Base-by-base conservation (phyloP, 2,888 invertebrate genomes). In the Bruchidius siliquastri region DNA sequence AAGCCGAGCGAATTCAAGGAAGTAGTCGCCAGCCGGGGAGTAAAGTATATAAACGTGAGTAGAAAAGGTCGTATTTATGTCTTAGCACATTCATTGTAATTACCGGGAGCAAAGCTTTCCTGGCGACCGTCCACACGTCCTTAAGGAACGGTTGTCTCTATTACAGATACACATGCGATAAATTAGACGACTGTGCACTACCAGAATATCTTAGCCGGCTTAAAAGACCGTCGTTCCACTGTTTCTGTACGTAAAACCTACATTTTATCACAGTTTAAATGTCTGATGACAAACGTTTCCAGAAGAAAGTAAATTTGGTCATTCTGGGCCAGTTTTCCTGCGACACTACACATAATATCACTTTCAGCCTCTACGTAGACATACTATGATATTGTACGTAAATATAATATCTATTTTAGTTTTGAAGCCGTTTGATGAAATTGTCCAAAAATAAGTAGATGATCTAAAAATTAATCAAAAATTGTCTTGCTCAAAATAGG, bases 121-220 rank as follows among this genome's bases (percentile, higher is more conserved):
- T 84, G 84, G 84, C 84, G 83, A 83, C 83, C 83, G 83, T 84
- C 84, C 84, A 84, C 84, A 84, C 84, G 84, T 84, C 83, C 83
- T 83, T 82, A 78, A 78, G 80, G 82, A 83, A 83, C 82, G 83
- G 82, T 82, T 83, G 84, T 84, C 83, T 84, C 83, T 81, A 83
- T 83, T 83, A 82, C 82, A 49, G 81, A 80, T 82, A 84, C 83
- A 83, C 83, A 84, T 82, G 80, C 82, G 77, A 84, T 84, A 84
- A 84, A 84, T 84, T 84, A 83, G 80, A 75, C 77, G 79, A 76
- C 79, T 79, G 22, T 78, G 78, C 79, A 80, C 81, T 76, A 75
- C 80, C 78, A 77, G 83, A 83, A 84, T 84, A 83, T 83, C 82
- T 84, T 83, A 81, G 76, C 72, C 77, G 80, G 82, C 81, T 83